Percentiles rank a stretch among this genome's conserved stretches.
Evolutionary conservation across 2,113 vertebrate genomes (phyloP).

Genomic region (Podocnemis expansa): DNA sequence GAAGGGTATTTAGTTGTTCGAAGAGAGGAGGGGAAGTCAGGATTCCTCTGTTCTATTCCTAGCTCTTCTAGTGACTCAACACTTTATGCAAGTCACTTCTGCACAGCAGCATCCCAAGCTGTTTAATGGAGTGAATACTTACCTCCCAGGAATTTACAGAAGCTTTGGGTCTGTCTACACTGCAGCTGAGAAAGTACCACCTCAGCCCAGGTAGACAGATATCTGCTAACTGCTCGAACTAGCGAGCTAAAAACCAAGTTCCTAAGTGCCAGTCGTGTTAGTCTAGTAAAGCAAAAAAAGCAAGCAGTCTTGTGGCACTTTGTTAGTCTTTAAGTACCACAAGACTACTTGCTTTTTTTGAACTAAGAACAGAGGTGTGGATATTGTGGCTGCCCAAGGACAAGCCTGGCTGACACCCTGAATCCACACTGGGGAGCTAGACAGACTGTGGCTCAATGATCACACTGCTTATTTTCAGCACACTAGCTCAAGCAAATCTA

Average conservation of each 20-base stretch:
- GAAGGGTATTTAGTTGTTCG: background rate
- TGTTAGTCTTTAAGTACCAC: too few species aligned
- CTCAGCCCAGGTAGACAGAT: background rate
- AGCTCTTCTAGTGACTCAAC: background rate
- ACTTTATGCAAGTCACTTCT: background rate
- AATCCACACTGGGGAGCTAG: background rate
- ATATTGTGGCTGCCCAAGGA: background rate
- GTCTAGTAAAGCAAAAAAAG: too few species aligned
- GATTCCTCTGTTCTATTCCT: background rate
- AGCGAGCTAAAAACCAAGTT: background rate
- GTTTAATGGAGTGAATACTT: background rate
- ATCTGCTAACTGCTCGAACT: background rate
- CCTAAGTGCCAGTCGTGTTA: too few species aligned
- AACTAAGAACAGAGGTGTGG: background rate
- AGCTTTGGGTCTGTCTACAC: background rate
- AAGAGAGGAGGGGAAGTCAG: background rate
- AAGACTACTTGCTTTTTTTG: too few species aligned
- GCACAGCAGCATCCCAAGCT: fast-evolving
- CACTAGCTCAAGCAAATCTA: background rate
- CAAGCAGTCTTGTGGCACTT: too few species aligned
- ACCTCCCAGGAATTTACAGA: background rate
- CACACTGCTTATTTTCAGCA: background rate
- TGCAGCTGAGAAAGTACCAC: too few species aligned
- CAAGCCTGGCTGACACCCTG: background rate
- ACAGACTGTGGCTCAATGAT: background rate